These are phyloP conservation scores for Drosophila bifasciata DNA, from an alignment of 1,140 invertebrate species.

Conservation along the genomic window DNA sequence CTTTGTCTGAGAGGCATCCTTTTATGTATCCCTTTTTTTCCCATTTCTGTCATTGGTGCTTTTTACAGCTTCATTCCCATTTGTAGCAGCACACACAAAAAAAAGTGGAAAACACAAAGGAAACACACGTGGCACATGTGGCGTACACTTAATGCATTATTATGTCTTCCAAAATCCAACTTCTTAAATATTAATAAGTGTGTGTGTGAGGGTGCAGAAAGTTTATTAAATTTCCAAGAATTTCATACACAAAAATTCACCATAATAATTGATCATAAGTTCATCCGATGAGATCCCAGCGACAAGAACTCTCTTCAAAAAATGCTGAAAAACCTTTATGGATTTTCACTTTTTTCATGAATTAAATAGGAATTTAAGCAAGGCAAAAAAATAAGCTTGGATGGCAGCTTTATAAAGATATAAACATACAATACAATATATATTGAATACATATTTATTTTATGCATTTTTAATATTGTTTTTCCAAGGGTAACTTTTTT, in stretches of 20 bases:
- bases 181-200: too few species aligned
- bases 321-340: slow-evolving; percentile 1
- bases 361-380: slow-evolving; percentile 39
- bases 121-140: too few species aligned
- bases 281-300: too few species aligned
- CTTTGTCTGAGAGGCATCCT: slow-evolving; percentile 12
- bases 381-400: slow-evolving; percentile 25
- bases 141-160: too few species aligned
- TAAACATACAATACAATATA: slow-evolving; percentile 1
- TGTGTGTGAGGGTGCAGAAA: too few species aligned
- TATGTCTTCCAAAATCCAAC: too few species aligned
- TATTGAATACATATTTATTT: slow-evolving; percentile 26
- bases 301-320: neutral
- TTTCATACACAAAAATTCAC: too few species aligned
- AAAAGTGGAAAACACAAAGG: neutral
- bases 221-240: too few species aligned
- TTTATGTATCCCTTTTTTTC: slow-evolving; percentile 10
- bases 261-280: too few species aligned
- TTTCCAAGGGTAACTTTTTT: slow-evolving; percentile 40
- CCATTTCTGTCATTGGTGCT: slow-evolving; percentile 3
- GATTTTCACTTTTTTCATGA: slow-evolving; percentile 4
- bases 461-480: slow-evolving; percentile 58
- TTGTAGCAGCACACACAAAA: neutral
- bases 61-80: slow-evolving; percentile 13
- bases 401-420: slow-evolving; percentile 11